Evolutionary conservation across 2,113 vertebrate genomes (phyloP), one percentile per base, ranked within the genome.

Genomic region (Neolamprologus fasciatus): DNA sequence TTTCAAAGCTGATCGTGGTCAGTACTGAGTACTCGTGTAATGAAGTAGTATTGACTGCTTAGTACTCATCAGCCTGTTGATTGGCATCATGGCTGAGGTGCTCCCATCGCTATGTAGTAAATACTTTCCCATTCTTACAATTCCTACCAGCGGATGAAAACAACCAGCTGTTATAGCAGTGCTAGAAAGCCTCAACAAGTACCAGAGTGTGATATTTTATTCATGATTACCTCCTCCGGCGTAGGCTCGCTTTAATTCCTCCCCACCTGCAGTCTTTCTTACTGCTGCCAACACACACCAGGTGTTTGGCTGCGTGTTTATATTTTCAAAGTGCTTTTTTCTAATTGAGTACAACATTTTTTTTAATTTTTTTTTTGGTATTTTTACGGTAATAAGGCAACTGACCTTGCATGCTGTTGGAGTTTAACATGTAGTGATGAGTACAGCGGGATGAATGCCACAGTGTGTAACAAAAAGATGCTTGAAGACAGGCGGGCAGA

Each of bases 161-260:
- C 90, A 81, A 71, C 19, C 80, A 89, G 83, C 57, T 91, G 78
- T 89, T 91, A 90, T 76, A 45, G 58, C 76, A 6, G 58, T 71
- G 80, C 45, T 90, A 85, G 89, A 89, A 89, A 87, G 73, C 87
- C 55, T 90, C 85, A 89, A 90, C 86, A 92, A 91, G 93, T 91
- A 57, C 10, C 28, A 63, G 35, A 85, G 40, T 86, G 66, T 35
- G 37, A 95, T 95, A 87, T 92, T 93, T 95, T 92, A 94, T 94
- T 95, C 94, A 94, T 93, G 90, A 92, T 89, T 81, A 87, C 89
- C 87, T 94, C 89, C 82, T 92, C 88, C 12, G 53, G 84, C 73
- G 86, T 51, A 40, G 87, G 61, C 84, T 87, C 9, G 8, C 92
- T 92, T 90, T 91, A 92, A 91, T 88, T 94, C 89, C 91, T 90